phyloP scores from a whole-genome alignment of 2,113 vertebrate species.

The Aphelocoma coerulescens region DNA sequence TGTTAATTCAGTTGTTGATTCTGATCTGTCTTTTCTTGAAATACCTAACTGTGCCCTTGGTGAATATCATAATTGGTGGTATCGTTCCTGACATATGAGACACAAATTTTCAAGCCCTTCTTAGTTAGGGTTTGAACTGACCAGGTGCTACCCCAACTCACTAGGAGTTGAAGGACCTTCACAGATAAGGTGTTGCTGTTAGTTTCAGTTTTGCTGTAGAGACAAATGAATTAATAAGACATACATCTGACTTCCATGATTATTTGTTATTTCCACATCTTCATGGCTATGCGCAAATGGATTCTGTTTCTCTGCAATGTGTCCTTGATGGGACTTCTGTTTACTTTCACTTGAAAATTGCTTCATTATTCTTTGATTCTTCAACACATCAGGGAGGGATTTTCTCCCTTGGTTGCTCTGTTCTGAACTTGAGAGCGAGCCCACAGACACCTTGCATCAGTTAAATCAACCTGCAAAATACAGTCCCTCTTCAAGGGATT shows the following conservation, averaged over 20 bases:
- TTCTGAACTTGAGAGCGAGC: neutral
- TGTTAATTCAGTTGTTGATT: neutral
- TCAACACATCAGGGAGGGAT: neutral
- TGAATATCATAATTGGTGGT: neutral
- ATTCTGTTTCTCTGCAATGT: neutral
- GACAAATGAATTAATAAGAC: neutral
- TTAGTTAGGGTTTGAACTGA: neutral
- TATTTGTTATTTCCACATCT: neutral
- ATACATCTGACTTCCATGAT: neutral
- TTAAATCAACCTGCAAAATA: neutral
- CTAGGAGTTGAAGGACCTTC: constrained; percentile 47
- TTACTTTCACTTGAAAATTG: constrained; percentile 12
- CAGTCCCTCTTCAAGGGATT: neutral
- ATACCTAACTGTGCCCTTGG: constrained; percentile 39
- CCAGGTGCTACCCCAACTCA: constrained; percentile 50
- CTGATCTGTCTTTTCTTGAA: constrained; percentile 22
- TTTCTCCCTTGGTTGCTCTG: constrained; percentile 12
- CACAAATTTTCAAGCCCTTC: constrained; percentile 15
- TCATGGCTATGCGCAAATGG: neutral
- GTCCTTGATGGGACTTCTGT: neutral
- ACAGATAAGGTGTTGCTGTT: constrained; percentile 39
- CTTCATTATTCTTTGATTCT: neutral
- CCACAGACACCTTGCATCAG: neutral
- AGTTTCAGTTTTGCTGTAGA: constrained; percentile 40
- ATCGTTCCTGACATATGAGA: neutral